phyloP scores from a whole-genome alignment of 2,888 invertebrate species.

The Galerucella nymphaeae region DNA sequence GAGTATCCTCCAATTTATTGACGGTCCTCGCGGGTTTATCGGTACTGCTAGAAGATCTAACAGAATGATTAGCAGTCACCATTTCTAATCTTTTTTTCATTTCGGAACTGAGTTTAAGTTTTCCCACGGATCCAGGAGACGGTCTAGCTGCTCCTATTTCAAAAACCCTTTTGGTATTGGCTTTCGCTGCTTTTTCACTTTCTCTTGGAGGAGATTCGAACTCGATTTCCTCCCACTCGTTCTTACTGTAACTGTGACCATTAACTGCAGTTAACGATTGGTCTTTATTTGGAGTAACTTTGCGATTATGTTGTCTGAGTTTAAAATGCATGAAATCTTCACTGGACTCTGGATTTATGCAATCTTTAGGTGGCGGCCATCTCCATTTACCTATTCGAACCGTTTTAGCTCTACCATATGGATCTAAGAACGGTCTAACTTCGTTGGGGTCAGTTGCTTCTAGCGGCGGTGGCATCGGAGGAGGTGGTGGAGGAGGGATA shows the following conservation, averaged over 20 bases:
- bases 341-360: constrained; percentile 74
- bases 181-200: constrained; percentile 52
- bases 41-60: constrained; percentile 76
- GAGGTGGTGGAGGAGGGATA: constrained; percentile 76
- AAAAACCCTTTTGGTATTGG: constrained; percentile 70
- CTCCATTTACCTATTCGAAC: constrained; percentile 94
- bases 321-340: constrained; percentile 91
- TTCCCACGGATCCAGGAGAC: constrained; percentile 89
- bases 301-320: constrained; percentile 81
- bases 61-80: constrained; percentile 89
- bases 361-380: constrained; percentile 94
- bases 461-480: constrained; percentile 89
- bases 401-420: constrained; percentile 93
- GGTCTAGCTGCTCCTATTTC: constrained; percentile 86
- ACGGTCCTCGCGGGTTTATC: constrained; percentile 80
- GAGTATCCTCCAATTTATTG: constrained; percentile 85
- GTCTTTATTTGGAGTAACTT: constrained; percentile 79
- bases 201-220: constrained; percentile 69
- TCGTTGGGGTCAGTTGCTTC: constrained; percentile 85
- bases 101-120: constrained; percentile 89
- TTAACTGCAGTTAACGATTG: constrained; percentile 54
- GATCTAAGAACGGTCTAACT: constrained; percentile 85
- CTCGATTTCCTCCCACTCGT: constrained; percentile 88
- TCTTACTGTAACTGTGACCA: constrained; percentile 42
- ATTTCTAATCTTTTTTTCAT: constrained; percentile 91